Evolutionary conservation across 2,888 invertebrate species (phyloP).

Genomic region (Pandemis heparana): DNA sequence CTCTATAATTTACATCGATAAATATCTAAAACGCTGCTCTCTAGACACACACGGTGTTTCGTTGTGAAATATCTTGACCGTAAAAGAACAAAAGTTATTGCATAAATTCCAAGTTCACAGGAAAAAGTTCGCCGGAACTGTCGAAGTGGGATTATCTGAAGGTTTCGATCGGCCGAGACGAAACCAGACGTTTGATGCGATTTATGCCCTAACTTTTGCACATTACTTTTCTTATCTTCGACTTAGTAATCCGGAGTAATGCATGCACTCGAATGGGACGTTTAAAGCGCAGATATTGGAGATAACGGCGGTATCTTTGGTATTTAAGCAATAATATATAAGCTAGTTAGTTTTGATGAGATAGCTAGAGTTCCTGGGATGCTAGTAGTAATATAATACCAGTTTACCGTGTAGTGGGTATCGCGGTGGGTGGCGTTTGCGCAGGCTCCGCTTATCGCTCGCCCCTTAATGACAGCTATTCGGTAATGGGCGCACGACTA

Average conservation of each 20-base stretch:
- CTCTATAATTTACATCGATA: constrained; percentile 52
- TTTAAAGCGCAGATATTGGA: constrained; percentile 32
- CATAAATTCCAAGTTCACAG: constrained; percentile 62
- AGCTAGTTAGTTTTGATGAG: constrained; percentile 61
- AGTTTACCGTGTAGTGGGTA: constrained; percentile 64
- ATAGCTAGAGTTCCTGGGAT: constrained; percentile 63
- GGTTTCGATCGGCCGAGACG: constrained; percentile 70
- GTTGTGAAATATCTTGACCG: constrained; percentile 37
- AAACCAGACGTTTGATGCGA: constrained; percentile 75
- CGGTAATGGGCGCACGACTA: constrained; percentile 74
- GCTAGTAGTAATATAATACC: constrained; percentile 66
- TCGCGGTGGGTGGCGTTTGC: constrained; percentile 74
- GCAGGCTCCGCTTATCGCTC: constrained; percentile 64
- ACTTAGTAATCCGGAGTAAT: constrained; percentile 66
- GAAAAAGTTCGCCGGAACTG: constrained; percentile 71
- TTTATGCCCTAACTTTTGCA: constrained; percentile 80
- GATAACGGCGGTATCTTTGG: constrained; percentile 31
- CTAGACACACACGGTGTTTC: constrained; percentile 24
- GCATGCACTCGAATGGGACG: constrained; percentile 44
- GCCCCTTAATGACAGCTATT: constrained; percentile 79
- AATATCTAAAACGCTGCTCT: constrained; percentile 28
- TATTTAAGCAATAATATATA: constrained; percentile 29
- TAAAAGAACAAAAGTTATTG: constrained; percentile 58
- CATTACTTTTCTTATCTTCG: constrained; percentile 80
- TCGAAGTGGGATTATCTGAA: constrained; percentile 77